Conservation (phyloP, 1,140 invertebrate species). For the Pseudomyrmex sp. region DNA sequence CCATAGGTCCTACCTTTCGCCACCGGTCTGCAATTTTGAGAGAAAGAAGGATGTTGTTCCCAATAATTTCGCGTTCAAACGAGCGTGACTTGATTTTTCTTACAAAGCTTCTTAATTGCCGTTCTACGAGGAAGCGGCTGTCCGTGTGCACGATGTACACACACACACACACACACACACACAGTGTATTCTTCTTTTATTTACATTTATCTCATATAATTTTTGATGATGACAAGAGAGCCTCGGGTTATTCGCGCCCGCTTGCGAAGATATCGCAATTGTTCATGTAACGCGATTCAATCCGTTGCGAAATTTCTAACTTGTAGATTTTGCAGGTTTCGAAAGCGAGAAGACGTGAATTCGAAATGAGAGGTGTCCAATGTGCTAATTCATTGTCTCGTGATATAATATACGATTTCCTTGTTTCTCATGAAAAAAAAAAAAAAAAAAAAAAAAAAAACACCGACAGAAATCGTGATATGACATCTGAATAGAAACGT, state of each 20-base stretch:
- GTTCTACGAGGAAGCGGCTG: not conserved
- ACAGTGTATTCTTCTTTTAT: not conserved
- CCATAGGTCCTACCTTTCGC: constrained; percentile 45
- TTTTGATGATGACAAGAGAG: not conserved
- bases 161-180: too few relatives aligned
- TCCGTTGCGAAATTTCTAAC: not conserved
- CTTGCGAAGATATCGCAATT: constrained; percentile 1
- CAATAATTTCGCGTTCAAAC: constrained; percentile 56
- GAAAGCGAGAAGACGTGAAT: not conserved
- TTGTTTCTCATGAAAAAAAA: too few relatives aligned
- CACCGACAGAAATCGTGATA: too few relatives aligned
- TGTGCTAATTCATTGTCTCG: too few relatives aligned
- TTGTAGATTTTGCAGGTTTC: not conserved
- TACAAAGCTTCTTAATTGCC: constrained; percentile 47
- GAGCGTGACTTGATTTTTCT: constrained; percentile 62
- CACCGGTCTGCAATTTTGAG: constrained; percentile 25
- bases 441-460: too few relatives aligned
- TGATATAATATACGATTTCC: too few relatives aligned
- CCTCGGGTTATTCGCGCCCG: not conserved
- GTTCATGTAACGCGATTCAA: not conserved
- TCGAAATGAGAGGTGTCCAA: too few relatives aligned
- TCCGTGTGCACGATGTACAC: too few relatives aligned
- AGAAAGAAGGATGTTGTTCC: constrained; percentile 41
- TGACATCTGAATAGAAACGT: too few relatives aligned
- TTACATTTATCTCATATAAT: not conserved